A percentile compares a stretch with the other conserved stretches of the same genome.
Conservation (phyloP, 2,797 vertebrate species). For the Malurus splendens region DNA sequence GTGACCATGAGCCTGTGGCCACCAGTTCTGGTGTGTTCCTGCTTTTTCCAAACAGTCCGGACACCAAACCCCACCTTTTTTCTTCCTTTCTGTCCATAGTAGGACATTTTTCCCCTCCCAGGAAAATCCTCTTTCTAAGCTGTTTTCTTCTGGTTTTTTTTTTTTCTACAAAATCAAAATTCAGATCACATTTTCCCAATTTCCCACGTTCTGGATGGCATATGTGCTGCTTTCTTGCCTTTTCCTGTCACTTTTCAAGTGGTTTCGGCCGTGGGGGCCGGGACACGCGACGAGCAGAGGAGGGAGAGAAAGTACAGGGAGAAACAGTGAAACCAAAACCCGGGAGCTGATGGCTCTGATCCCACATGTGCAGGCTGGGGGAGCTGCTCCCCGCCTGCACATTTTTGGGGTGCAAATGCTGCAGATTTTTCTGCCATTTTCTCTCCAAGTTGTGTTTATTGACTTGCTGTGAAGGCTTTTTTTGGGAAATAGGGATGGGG, state of each 20-base stretch:
- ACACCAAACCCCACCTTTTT: neutral
- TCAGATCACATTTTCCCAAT: neutral
- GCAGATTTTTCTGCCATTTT: neutral
- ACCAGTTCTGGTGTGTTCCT: accelerated
- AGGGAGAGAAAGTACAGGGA: neutral
- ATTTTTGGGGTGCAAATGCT: neutral
- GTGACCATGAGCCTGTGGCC: neutral
- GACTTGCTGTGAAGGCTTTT: neutral
- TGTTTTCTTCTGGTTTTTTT: neutral
- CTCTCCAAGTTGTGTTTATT: neutral
- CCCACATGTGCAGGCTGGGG: neutral
- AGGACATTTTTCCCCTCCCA: too few relatives aligned
- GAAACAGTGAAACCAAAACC: neutral
- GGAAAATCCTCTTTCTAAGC: neutral
- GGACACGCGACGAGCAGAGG: neutral
- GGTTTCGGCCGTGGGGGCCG: neutral
- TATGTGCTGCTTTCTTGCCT: neutral
- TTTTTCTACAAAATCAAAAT: neutral
- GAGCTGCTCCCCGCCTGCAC: neutral
- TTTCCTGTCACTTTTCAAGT: neutral
- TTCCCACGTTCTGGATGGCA: neutral
- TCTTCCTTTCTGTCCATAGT: neutral
- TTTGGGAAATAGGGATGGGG: neutral
- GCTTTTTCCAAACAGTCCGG: neutral
- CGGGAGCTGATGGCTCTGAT: neutral